Evolutionary conservation across 1,140 invertebrate species (phyloP), one percentile per base, ranked within the genome.

Genomic region (Drepana arcuata): DNA sequence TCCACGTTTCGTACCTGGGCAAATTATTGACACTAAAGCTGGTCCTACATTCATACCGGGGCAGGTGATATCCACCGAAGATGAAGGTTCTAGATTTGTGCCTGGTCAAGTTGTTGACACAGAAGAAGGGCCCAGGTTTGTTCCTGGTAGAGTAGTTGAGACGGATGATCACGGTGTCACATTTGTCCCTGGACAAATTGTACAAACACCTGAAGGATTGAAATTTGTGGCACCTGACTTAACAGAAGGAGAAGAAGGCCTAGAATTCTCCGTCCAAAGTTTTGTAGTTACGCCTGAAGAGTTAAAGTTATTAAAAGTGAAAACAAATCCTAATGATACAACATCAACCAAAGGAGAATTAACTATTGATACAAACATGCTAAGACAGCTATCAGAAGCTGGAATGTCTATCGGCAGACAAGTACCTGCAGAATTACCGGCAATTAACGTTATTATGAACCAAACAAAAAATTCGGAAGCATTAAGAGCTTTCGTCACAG

Each of bases 31-130:
- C 66, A 91, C 89, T 0, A 89, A 89, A 66, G 87, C 85, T 18
- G 90, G 90, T 0, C 89, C 90, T 1, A 90, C 89, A 0, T 91
- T 91, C 57, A 91, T 91, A 48, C 90, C 90, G 0, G 90, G 90
- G 31, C 90, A 91, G 71, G 86, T 91, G n/a, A 90, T 91, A 59
- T 88, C 85, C 9, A 91, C 89, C 1, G 87, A 90, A 51, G 87
- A 91, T 51, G 89, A 88, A 71, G 89, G 88, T 2, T 89, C 88
- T 0, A 73, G 87, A 41, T 91, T 92, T 65, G 89, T 92, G 1
- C 90, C 90, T 4, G 91, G 90, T 15, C 89, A 91, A 81, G 89
- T 92, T 1, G 88, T 91, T 1, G 89, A 92, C 52, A 91, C 90
- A 0, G 82, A 86, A 23, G 87, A 90, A 55, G 90, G 90, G 1